These are phyloP conservation scores for Malurus alboscapulatus DNA, from an alignment of 2,113 vertebrate genomes.

Conservation along the genomic window DNA sequence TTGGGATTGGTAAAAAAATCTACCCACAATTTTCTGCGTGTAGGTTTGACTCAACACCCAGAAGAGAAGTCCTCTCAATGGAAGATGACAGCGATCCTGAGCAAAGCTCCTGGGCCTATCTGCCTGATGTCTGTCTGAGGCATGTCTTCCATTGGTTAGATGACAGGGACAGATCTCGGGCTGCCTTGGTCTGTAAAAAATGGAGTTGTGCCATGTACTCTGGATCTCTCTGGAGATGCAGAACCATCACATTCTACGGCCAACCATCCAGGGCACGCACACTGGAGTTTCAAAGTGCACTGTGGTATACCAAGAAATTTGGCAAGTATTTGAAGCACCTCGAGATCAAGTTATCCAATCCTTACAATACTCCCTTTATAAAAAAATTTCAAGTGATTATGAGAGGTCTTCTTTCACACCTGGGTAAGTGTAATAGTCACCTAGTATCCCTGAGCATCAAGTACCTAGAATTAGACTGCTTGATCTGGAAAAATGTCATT, in stretches of 20 bases:
- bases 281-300: conserved; percentile 49
- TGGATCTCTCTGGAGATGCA: conserved; percentile 71
- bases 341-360: conserved; percentile 71
- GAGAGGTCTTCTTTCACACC: conserved; percentile 59
- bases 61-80: conserved; percentile 21
- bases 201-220: conserved; percentile 72
- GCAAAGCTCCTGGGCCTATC: conserved; percentile 62
- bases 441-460: conserved; percentile 69
- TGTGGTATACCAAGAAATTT: conserved; percentile 73
- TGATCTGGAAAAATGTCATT: conserved; percentile 66
- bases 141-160: conserved; percentile 71
- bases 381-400: conserved; percentile 72
- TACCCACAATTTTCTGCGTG: not conserved
- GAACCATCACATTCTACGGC: conserved; percentile 72
- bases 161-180: conserved; percentile 67
- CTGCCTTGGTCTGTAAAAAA: conserved; percentile 75
- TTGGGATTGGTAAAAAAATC: not conserved
- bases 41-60: not conserved
- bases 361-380: conserved; percentile 60
- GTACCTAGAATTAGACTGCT: conserved; percentile 67
- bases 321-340: conserved; percentile 71
- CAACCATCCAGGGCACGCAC: conserved; percentile 33
- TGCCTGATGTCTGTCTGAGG: conserved; percentile 72
- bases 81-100: conserved; percentile 11
- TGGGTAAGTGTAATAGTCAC: conserved; percentile 61